These are phyloP conservation scores for Aplysina aerophoba DNA, from an alignment of 37 sponge, comb jelly and placozoan species.

Conservation along the genomic window DNA sequence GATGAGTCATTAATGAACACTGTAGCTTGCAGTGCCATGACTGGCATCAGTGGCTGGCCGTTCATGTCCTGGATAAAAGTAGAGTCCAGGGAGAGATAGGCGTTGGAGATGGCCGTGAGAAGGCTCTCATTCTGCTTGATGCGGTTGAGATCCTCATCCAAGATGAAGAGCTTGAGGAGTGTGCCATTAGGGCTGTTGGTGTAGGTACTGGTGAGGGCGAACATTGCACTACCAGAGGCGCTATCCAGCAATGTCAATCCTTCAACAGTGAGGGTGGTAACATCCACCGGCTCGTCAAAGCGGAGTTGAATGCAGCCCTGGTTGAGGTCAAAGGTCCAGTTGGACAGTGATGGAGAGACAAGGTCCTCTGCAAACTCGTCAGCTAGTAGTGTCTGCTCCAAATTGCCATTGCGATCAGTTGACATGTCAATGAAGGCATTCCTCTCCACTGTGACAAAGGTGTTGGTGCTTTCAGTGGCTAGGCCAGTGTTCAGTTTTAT, in stretches of 20 bases:
- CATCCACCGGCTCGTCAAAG: conserved; percentile 81
- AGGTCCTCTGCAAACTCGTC: conserved; percentile 49
- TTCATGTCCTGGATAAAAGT: conserved; percentile 77
- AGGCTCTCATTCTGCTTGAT: conserved; percentile 82
- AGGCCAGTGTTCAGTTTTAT: conserved; percentile 78
- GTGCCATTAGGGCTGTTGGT: conserved; percentile 75
- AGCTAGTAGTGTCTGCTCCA: conserved; percentile 41
- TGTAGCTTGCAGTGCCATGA: conserved; percentile 36
- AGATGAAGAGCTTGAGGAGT: conserved; percentile 51
- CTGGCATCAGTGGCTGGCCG: conserved; percentile 56
- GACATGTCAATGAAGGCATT: conserved; percentile 74
- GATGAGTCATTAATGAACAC: conserved; percentile 68
- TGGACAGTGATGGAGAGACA: conserved; percentile 53
- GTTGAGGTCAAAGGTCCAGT: conserved; percentile 76
- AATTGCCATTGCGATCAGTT: conserved; percentile 38
- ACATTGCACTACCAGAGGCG: conserved; percentile 43
- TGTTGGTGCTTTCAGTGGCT: conserved; percentile 51
- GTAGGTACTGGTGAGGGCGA: conserved; percentile 39
- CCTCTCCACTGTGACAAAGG: conserved; percentile 38
- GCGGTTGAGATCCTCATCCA: conserved; percentile 70
- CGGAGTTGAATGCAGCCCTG: conserved; percentile 52
- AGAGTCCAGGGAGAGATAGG: conserved; percentile 58
- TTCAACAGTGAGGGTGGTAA: conserved; percentile 49
- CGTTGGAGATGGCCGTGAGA: conserved; percentile 52
- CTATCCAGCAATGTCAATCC: conserved; percentile 63